phyloP scores from a whole-genome alignment of 2,888 invertebrate genomes.

The Ctena decussata region DNA sequence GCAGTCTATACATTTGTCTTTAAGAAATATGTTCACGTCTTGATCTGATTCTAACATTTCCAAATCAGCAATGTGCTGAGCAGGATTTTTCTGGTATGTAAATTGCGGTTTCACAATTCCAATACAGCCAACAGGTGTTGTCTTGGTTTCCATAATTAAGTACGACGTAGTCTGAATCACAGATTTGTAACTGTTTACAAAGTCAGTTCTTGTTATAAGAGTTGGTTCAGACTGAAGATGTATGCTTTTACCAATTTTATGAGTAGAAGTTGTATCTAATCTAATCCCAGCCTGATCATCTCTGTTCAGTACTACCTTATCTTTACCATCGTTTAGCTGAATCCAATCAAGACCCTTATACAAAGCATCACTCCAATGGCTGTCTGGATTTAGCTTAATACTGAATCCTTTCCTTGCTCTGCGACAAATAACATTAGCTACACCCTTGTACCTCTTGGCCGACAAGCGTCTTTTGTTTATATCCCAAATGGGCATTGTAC shows the following conservation, averaged over 20 bases:
- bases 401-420: slow-evolving; percentile 5
- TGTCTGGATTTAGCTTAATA: slow-evolving; percentile 6
- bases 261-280: neutral
- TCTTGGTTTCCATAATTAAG: neutral
- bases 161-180: neutral
- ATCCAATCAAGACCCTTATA: neutral
- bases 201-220: neutral
- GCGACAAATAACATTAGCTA: neutral
- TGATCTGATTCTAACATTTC: neutral
- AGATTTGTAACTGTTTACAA: slow-evolving; percentile 3
- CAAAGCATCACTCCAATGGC: slow-evolving; percentile 3
- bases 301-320: neutral
- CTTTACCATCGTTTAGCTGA: neutral
- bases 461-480: slow-evolving; percentile 1
- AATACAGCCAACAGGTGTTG: neutral
- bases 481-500: no score
- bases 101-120: neutral
- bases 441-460: no score
- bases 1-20: no score
- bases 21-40: no score
- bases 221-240: neutral
- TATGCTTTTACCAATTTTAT: neutral
- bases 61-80: neutral
- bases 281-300: slow-evolving; percentile 1
- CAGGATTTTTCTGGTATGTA: neutral